Evolutionary conservation across 2,797 vertebrate species (phyloP), one percentile per base, ranked within the genome.

Genomic region (Lindbergichthys nudifrons): DNA sequence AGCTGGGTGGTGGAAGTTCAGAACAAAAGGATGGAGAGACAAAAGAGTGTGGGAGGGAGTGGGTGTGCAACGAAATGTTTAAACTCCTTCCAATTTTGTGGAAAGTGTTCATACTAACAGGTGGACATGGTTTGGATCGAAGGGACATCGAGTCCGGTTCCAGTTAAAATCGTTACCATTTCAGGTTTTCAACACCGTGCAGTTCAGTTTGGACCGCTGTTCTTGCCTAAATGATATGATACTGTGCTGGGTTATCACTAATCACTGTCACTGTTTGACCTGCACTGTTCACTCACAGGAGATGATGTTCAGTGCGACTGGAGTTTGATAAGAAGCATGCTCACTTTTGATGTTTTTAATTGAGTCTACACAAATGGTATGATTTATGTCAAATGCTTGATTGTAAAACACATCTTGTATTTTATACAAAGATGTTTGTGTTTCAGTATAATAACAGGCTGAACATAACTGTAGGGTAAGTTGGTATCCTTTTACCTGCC

Each of bases 241-340:
- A 59, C 61, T 69, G 50, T 82, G 67, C 47, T 59, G 61, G n/a
- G 10, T 69, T 74, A 42, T 61, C 57, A 39, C 56, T 36, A 50
- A 68, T 61, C 62, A 23, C 12, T 45, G 14, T 75, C 73, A 50
- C 52, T n/a, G 70, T 73, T 60, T 81, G 64, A 51, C 32, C 70
- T 16, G 48, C 57, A 32, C 54, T 72, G 56, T 70, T 75, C 50
- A 77, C 79, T 83, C 66, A 60, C 77, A 76, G 75, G 77, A 77
- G 52, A 30, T 65, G 43, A 52, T 70, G 65, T 70, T 52, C 6
- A 47, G 47, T 65, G 63, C 80, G 77, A 81, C 81, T 30, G 19
- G 32, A 48, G 39, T 81, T 64, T 73, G 45, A 73, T 47, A 43
- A 54, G 58, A 64, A 52, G 65, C 76, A 68, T 39, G 62, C 53